These are phyloP conservation scores for Epinephelus malabaricus DNA, from an alignment of 2,797 vertebrate species.

Conservation along the genomic window DNA sequence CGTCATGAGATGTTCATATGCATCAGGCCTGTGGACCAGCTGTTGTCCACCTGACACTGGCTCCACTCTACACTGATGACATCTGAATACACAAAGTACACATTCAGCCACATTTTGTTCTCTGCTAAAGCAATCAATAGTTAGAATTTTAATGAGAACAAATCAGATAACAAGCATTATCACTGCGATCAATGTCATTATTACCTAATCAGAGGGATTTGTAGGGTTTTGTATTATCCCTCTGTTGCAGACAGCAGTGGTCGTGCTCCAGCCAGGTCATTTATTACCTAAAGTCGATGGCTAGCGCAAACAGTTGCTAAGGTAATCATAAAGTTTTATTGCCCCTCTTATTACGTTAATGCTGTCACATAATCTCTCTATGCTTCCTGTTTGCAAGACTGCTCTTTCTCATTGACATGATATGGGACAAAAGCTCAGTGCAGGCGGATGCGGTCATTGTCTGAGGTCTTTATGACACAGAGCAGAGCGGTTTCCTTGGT, in stretches of 20 bases:
- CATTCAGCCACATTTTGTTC: constrained; percentile 38
- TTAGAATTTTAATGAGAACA: constrained; percentile 59
- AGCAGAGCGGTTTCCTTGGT: constrained; percentile 71
- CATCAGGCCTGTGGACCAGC: constrained; percentile 63
- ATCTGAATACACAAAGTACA: constrained; percentile 81
- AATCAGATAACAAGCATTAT: constrained; percentile 44
- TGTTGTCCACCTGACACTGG: constrained; percentile 64
- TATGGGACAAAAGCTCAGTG: constrained; percentile 13
- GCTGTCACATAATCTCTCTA: constrained; percentile 51
- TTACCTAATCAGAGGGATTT: constrained; percentile 42
- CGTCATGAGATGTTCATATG: constrained; percentile 66
- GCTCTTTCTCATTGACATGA: constrained; percentile 44
- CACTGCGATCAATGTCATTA: constrained; percentile 12
- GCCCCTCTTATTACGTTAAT: constrained; percentile 64
- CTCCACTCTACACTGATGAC: constrained; percentile 76
- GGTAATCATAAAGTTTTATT: constrained; percentile 67
- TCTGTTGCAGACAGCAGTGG: constrained; percentile 5
- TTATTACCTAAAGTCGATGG: constrained; percentile 65
- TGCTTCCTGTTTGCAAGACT: constrained; percentile 79
- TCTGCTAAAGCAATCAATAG: constrained; percentile 23
- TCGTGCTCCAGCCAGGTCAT: constrained; percentile 19
- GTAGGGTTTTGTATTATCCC: not conserved
- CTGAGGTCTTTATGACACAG: constrained; percentile 54
- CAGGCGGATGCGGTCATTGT: constrained; percentile 27
- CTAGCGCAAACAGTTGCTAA: constrained; percentile 71